These are phyloP conservation scores for Micropoecilia bifurca DNA, from an alignment of 2,797 vertebrate genomes.

Conservation along the genomic window DNA sequence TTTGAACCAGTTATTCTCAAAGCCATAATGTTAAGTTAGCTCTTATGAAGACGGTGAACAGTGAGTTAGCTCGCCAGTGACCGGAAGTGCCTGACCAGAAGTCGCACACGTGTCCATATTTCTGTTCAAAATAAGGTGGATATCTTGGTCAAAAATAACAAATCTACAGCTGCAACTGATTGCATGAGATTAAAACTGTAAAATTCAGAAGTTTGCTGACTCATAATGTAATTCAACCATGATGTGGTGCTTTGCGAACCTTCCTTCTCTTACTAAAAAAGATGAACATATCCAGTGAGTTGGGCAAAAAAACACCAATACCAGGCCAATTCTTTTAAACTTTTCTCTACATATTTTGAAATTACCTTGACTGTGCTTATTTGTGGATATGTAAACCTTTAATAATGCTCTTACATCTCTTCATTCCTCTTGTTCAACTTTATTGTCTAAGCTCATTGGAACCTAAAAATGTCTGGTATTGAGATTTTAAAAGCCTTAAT, in stretches of 20 bases:
- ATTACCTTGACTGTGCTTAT: constrained; percentile 77
- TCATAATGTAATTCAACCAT: constrained; percentile 54
- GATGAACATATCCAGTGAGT: constrained; percentile 72
- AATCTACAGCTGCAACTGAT: constrained; percentile 32
- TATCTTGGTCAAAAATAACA: constrained; percentile 39
- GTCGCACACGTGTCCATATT: not conserved
- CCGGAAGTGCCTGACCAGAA: not conserved
- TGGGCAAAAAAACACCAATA: constrained; percentile 67
- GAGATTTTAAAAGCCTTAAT: constrained; percentile 83
- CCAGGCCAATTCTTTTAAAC: constrained; percentile 73
- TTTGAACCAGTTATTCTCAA: not conserved
- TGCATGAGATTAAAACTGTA: constrained; percentile 23
- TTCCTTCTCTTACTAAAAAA: constrained; percentile 69
- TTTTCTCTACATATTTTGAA: constrained; percentile 72
- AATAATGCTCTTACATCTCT: constrained; percentile 63
- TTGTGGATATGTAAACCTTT: constrained; percentile 77
- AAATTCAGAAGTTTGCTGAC: constrained; percentile 27
- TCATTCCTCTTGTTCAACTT: constrained; percentile 60
- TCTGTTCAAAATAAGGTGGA: not conserved
- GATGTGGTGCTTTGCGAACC: constrained; percentile 78
- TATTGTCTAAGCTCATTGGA: constrained; percentile 62
- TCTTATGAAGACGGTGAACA: not conserved
- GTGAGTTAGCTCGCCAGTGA: not conserved
- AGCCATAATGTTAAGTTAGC: not conserved
- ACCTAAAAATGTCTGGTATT: constrained; percentile 74